Evolutionary conservation across 2,797 vertebrate species (phyloP).

Genomic region (Mus caroli): DNA sequence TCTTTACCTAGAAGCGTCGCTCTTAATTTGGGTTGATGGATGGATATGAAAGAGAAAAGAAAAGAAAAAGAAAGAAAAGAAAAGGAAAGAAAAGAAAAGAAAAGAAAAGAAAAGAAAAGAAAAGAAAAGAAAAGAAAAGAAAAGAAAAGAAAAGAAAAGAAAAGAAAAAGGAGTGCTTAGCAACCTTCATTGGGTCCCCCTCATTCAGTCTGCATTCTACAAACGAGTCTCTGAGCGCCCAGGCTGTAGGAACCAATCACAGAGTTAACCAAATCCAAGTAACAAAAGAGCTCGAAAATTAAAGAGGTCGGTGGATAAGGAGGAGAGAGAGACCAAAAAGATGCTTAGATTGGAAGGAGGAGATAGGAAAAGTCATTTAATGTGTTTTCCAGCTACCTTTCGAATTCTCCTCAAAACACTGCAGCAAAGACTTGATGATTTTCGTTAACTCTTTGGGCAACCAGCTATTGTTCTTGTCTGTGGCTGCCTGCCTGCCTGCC

Average conservation of each 20-base stretch:
- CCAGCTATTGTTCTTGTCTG: not conserved
- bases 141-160: not conserved
- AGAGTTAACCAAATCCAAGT: not conserved
- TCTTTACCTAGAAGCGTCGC: not conserved
- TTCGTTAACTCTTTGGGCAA: not conserved
- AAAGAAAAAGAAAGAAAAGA: not conserved
- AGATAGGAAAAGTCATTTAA: not conserved
- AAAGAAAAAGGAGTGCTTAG: not conserved
- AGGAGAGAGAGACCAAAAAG: not conserved
- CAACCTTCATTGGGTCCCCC: not conserved
- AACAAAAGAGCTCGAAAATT: not conserved
- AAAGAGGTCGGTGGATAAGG: not conserved
- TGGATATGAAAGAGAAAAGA: not conserved
- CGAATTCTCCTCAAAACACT: not conserved
- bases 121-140: no score
- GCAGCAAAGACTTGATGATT: not conserved
- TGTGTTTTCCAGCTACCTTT: not conserved
- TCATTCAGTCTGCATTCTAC: not conserved
- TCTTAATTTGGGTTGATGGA: not conserved
- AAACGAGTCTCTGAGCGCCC: not conserved
- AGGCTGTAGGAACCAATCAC: not conserved
- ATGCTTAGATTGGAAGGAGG: not conserved
- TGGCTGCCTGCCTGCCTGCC: no score
- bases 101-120: no score
- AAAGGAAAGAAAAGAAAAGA: no score